Percentiles rank a stretch among this genome's conserved stretches.
Conservation (phyloP, 1,140 invertebrate species). For the Anoplophora glabripennis region DNA sequence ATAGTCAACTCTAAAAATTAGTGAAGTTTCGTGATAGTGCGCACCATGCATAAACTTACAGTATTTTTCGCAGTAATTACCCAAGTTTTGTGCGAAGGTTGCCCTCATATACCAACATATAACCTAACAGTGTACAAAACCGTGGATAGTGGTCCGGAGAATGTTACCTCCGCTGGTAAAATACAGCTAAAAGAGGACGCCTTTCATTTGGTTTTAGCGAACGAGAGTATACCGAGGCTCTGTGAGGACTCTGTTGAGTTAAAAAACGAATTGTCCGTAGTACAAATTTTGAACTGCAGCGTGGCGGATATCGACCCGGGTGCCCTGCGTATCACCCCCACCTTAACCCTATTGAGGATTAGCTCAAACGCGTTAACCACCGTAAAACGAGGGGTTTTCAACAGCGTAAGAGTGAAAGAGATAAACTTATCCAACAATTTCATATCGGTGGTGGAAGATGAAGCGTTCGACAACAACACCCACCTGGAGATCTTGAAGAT, state of each 20-base stretch:
- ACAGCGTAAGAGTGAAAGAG: slow-evolving; percentile 23
- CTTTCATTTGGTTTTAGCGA: slow-evolving; percentile 21
- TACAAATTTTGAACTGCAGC: slow-evolving; percentile 23
- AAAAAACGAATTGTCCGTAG: slow-evolving; percentile 23
- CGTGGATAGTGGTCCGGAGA: slow-evolving; percentile 20
- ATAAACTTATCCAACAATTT: slow-evolving; percentile 27
- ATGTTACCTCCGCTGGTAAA: slow-evolving; percentile 8
- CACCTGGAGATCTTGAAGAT: slow-evolving; percentile 25
- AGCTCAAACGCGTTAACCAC: slow-evolving; percentile 17
- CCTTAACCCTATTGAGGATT: slow-evolving; percentile 24
- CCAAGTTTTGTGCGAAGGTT: not conserved
- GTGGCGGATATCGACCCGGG: slow-evolving; percentile 19
- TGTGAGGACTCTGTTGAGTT: slow-evolving; percentile 22
- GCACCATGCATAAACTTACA: not conserved
- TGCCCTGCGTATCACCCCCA: slow-evolving; percentile 24
- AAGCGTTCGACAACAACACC: slow-evolving; percentile 30
- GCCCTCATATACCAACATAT: not conserved
- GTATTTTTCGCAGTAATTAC: not conserved
- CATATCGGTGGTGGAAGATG: slow-evolving; percentile 20
- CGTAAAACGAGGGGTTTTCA: slow-evolving; percentile 25
- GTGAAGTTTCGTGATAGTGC: not conserved
- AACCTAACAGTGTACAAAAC: slow-evolving; percentile 17
- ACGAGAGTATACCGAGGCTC: slow-evolving; percentile 21
- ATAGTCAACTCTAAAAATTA: not conserved
- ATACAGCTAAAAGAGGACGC: slow-evolving; percentile 20